A percentile compares a stretch with the other conserved stretches of the same genome.
Conservation (phyloP, 2,797 vertebrate genomes). For the Bradypus variegatus region DNA sequence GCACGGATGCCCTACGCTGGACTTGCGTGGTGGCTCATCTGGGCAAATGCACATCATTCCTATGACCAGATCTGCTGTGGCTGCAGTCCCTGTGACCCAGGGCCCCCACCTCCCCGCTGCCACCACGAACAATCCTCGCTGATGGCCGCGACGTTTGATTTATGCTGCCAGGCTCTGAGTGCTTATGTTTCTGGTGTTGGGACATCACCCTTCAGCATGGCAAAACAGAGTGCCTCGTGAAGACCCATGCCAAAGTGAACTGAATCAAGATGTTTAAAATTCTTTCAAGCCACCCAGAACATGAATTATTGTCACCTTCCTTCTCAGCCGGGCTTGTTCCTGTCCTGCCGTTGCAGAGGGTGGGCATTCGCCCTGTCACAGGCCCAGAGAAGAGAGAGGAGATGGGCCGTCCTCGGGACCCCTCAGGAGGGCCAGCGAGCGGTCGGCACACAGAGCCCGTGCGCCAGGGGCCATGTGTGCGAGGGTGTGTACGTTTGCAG, state of each 20-base stretch:
- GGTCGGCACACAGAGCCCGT: no score
- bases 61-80: neutral
- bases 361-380: neutral
- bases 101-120: neutral
- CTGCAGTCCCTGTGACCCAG: neutral
- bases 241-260: no score
- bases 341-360: neutral
- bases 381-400: neutral
- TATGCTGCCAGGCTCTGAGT: no score
- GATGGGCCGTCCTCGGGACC: neutral
- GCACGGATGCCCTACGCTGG: accelerated
- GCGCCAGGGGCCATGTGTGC: neutral
- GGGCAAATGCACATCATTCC: neutral
- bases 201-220: no score
- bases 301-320: neutral
- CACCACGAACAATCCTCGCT: neutral
- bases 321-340: neutral
- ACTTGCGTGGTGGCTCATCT: neutral
- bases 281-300: neutral
- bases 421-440: neutral
- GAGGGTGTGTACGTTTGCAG: neutral
- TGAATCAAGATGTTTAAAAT: neutral
- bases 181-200: no score
- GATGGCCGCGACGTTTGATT: neutral
- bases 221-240: no score